A percentile compares a stretch with the other conserved stretches of the same genome.
These are phyloP conservation scores for Doris montereyensis DNA, from an alignment of 2,888 invertebrate genomes.

Conservation along the genomic window DNA sequence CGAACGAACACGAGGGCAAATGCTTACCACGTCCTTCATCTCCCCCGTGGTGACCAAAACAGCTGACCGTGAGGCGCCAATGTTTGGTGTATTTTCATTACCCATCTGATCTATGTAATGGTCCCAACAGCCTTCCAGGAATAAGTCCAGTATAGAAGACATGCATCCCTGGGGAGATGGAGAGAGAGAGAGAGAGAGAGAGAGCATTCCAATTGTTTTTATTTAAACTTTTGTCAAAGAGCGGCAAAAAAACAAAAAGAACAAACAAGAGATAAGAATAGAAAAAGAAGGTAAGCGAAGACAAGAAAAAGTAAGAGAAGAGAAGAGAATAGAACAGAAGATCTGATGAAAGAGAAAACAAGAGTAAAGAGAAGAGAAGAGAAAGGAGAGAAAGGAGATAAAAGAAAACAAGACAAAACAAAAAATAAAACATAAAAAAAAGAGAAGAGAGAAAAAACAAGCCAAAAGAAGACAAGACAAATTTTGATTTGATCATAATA, in stretches of 20 bases:
- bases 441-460: background rate
- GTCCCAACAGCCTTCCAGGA: slow-evolving; percentile 75
- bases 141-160: slow-evolving; percentile 83
- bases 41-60: slow-evolving; percentile 81
- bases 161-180: slow-evolving; percentile 77
- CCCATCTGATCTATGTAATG: slow-evolving; percentile 52
- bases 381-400: background rate
- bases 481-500: no score
- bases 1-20: no score
- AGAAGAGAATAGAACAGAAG: background rate
- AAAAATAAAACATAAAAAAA: background rate
- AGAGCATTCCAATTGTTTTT: no score
- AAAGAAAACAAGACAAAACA: background rate
- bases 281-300: background rate
- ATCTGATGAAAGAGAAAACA: background rate
- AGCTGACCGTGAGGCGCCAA: slow-evolving; percentile 75
- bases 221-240: no score
- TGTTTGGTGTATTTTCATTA: slow-evolving; percentile 5
- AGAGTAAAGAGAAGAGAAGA: background rate
- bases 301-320: background rate
- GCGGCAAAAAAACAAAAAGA: no score
- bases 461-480: background rate
- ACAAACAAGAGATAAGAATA: background rate
- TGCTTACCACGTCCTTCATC: slow-evolving; percentile 77
- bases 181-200: background rate